phyloP scores from a whole-genome alignment of 2,888 invertebrate species.

The Xestia sexstrigata region DNA sequence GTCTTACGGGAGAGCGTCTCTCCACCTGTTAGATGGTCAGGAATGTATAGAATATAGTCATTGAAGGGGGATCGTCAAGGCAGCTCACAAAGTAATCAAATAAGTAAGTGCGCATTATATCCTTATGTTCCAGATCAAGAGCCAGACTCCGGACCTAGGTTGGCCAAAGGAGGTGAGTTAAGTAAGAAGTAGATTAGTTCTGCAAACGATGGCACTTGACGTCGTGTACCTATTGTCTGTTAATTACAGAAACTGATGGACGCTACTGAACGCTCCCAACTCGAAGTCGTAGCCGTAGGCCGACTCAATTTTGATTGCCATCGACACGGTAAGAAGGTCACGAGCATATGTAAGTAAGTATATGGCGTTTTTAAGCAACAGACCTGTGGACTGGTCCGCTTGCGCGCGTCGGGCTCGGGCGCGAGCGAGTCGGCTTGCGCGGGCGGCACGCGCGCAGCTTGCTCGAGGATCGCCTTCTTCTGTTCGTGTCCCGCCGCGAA shows the following conservation, averaged over 20 bases:
- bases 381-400: constrained; percentile 63
- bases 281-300: not conserved
- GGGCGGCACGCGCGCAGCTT: constrained; percentile 85
- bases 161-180: not conserved
- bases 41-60: not conserved
- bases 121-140: not conserved
- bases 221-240: not conserved
- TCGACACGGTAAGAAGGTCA: not conserved
- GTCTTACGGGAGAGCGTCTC: constrained; percentile 73
- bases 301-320: not conserved
- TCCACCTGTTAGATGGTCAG: constrained; percentile 68
- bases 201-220: not conserved
- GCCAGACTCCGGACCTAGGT: not conserved
- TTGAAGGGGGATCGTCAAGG: not conserved
- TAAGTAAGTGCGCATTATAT: not conserved
- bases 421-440: constrained; percentile 61
- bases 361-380: not conserved
- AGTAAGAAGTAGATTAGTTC: too few species aligned
- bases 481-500: constrained; percentile 97
- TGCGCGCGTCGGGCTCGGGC: constrained; percentile 43
- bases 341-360: not conserved
- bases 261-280: not conserved
- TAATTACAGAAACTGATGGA: not conserved
- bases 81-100: not conserved
- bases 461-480: constrained; percentile 89